Percentiles rank a stretch among this genome's conserved stretches.
phyloP scores from a whole-genome alignment of 2,113 vertebrate species.

The Craseonycteris thonglongyai region DNA sequence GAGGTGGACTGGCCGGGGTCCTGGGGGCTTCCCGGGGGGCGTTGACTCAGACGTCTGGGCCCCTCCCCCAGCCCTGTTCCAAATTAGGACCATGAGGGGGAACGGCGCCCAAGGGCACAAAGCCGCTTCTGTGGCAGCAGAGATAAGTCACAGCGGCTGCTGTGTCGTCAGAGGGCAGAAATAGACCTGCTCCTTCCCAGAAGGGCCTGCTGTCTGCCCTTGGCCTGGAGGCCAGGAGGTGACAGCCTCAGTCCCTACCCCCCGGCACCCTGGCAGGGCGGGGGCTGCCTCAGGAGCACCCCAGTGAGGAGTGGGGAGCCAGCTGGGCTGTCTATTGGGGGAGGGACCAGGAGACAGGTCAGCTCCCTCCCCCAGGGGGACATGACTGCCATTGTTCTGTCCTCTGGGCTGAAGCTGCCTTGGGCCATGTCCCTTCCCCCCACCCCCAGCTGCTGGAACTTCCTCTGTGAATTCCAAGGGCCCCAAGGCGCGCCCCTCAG shows the following conservation, averaged over 20 bases:
- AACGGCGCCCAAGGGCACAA: neutral
- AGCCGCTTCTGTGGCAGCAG: neutral
- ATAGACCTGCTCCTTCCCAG: neutral
- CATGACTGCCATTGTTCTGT: accelerated
- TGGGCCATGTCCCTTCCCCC: neutral
- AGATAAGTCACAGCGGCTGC: neutral
- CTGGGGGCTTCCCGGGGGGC: neutral
- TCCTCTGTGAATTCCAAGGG: neutral
- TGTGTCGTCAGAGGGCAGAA: constrained; percentile 31
- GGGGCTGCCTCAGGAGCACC: no score
- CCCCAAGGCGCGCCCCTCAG: neutral
- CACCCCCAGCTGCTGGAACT: neutral
- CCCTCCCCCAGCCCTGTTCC: neutral
- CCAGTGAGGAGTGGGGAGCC: no score
- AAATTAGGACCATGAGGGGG: neutral
- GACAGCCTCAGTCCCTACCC: accelerated
- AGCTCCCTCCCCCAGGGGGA: neutral
- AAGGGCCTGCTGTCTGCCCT: neutral
- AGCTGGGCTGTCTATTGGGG: neutral
- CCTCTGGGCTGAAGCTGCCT: neutral
- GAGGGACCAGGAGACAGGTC: neutral
- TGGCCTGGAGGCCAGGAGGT: neutral
- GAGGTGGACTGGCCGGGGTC: neutral
- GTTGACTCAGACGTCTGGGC: neutral
- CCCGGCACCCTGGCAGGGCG: neutral